Percentiles rank a stretch among this genome's conserved stretches.
Evolutionary conservation across 2,888 invertebrate genomes (phyloP).

Genomic region (Dryococelus australis): DNA sequence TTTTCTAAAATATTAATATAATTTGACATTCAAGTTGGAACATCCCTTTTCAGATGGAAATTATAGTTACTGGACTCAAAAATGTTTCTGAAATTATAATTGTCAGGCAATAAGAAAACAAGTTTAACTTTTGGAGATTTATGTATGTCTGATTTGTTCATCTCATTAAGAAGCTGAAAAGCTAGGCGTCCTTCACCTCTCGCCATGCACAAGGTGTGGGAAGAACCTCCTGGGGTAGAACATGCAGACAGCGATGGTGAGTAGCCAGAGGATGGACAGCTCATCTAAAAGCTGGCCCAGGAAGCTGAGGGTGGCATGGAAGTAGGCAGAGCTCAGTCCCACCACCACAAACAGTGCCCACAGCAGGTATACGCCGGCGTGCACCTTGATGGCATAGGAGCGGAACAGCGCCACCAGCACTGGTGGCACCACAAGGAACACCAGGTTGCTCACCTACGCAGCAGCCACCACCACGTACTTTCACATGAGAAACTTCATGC

Average conservation of each 20-base stretch:
- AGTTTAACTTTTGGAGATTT: no score
- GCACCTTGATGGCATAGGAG: constrained; percentile 77
- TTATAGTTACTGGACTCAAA: no score
- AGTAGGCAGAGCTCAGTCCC: constrained; percentile 82
- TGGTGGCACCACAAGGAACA: constrained; percentile 80
- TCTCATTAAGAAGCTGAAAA: no score
- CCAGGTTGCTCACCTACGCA: constrained; percentile 75
- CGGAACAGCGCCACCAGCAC: constrained; percentile 78
- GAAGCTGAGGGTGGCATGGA: constrained; percentile 83
- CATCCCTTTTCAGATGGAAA: no score
- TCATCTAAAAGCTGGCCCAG: constrained; percentile 83
- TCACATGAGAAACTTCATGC: no score
- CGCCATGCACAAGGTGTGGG: constrained; percentile 69
- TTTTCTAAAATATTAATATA: no score
- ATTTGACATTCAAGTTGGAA: no score
- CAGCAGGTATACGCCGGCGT: constrained; percentile 79
- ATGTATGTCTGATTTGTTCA: no score
- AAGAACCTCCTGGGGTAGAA: constrained; percentile 76
- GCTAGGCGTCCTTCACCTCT: constrained; percentile 60
- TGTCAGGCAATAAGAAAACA: no score
- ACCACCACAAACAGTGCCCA: constrained; percentile 83
- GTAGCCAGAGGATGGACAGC: constrained; percentile 82
- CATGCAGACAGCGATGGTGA: constrained; percentile 78
- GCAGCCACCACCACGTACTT: no score
- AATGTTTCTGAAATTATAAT: no score